Base-by-base conservation (phyloP, 2,797 vertebrate species). In the Argya squamiceps region DNA sequence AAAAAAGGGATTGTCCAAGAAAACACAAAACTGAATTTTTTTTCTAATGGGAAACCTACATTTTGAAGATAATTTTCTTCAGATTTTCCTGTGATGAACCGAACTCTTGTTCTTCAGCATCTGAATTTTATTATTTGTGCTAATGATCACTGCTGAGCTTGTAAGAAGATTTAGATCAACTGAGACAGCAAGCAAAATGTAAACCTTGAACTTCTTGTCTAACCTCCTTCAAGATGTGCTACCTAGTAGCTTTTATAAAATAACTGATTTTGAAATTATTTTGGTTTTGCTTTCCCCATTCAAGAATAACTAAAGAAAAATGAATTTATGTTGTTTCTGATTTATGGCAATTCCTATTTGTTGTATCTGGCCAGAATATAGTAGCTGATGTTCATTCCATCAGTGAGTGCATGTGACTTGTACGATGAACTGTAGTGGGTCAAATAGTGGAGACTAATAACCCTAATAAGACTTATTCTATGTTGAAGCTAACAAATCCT, bases 401-500 rank as follows among this genome's bases (percentile, higher is more conserved):
- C 93, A 89, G 58, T 81, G 65, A 67, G 17, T 59, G 62, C 39
- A 30, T 83, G 67, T 84, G 79, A 80, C 92, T 96, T 73, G 43
- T 84, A 94, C 68, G 91, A 94, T 96, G 94, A 97, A 88, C 83
- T 94, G 62, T 62, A 97, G 79, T 89, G 83, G 96, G 95, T 97
- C 97, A 97, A 97, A 97, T 64, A 98, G 92, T 96, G 77, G 82
- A 92, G 94, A 91, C 96, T 97, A 98, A 98, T 97, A 98, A 96
- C 94, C 68, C 97, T 98, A 97, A 97, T 98, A 97, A 97, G 97
- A 97, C 97, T 97, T 97, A 97, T 93, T 97, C 95, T 97, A 36
- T 97, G 97, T 98, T 97, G 96, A 92, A 97, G 95, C 97, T 96
- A 97, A 97, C 95, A 98, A 98, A 97, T 97, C 96, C 96, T 98